Evolutionary conservation across 2,797 vertebrate genomes (phyloP).

Genomic region (Gambusia yucatana): DNA sequence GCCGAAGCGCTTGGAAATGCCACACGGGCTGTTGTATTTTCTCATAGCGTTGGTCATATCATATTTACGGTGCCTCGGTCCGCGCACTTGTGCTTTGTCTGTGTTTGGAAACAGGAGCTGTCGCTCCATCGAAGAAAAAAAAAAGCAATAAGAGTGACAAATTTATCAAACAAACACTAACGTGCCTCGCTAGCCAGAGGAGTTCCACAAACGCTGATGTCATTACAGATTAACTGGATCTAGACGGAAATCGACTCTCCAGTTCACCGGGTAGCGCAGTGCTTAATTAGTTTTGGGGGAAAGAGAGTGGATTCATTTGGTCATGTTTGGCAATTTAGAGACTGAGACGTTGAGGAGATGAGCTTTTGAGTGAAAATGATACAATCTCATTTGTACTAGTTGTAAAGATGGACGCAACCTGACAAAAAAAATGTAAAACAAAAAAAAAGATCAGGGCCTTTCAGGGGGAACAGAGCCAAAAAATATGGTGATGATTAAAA

Average conservation of each 20-base stretch:
- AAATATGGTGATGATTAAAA: not conserved
- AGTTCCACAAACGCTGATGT: constrained; percentile 14
- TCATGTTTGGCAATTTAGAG: constrained; percentile 10
- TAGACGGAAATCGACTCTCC: constrained; percentile 1
- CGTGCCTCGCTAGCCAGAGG: not conserved
- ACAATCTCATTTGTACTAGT: too few species aligned
- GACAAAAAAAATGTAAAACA: not conserved
- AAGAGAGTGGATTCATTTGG: not conserved
- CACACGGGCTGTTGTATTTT: constrained; percentile 30
- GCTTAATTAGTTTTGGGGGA: constrained; percentile 12
- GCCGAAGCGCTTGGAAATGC: constrained; percentile 26
- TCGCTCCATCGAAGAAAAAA: not conserved
- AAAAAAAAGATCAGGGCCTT: not conserved
- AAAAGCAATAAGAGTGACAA: constrained; percentile 12
- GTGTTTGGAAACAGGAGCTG: constrained; percentile 40
- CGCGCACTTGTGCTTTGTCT: constrained; percentile 24
- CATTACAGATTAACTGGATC: constrained; percentile 15
- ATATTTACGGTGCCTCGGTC: constrained; percentile 24
- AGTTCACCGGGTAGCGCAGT: constrained; percentile 6
- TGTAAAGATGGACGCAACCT: not conserved
- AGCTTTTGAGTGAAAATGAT: not conserved
- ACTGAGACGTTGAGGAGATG: constrained; percentile 4
- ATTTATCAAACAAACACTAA: constrained; percentile 25
- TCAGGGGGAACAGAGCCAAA: not conserved
- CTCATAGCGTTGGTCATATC: constrained; percentile 34